Base-by-base conservation (phyloP, 2,888 invertebrate genomes). In the Polietes domitor region DNA sequence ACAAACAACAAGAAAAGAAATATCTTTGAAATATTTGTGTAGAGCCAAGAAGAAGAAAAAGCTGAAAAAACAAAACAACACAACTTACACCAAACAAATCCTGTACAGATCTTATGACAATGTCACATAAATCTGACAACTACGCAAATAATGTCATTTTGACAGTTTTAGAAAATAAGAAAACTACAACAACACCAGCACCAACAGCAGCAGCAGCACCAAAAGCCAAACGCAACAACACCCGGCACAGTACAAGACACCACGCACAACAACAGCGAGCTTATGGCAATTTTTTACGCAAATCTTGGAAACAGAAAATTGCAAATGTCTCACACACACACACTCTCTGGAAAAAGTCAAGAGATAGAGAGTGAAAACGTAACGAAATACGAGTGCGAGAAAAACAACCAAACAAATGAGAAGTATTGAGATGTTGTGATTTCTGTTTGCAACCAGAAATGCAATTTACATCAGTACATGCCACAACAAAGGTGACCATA, bases 51-150 rank as follows among this genome's bases (percentile, higher is more conserved):
- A 37, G 17, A 7, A 32, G 68, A 65, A 50, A 15, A 70, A 28
- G 32, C 26, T 3, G 47, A 47, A 15, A 47, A 47, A 21, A 68
- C 50, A 68, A n/a, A 21, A 19, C 24, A 58, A 24, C 26, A 74
- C 74, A 21, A 37, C 21, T 53, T n/a, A 50, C 55, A 55, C 77
- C 71, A 68, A 81, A 84, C 81, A 84, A 80, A 81, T 78, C 78
- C 81, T 81, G 53, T 76, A 79, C 84, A 81, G 81, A 84, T 84
- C 76, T 68, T 81, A 75, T 81, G 84, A 84, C 84, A 84, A 63
- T 77, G 83, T 82, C 82, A 85, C 85, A 87, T 86, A 87, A 87
- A 87, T 87, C 86, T 86, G 86, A 86, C 86, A 87, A 85, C 86
- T 86, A 87, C 86, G 87, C 86, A 86, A 86, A 84, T 81, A 84